Evolutionary conservation across 30 jellyfish, hydroid and myxozoan species (phyloP), one percentile per base, ranked within the genome.

Genomic region (Aurelia sp.): DNA sequence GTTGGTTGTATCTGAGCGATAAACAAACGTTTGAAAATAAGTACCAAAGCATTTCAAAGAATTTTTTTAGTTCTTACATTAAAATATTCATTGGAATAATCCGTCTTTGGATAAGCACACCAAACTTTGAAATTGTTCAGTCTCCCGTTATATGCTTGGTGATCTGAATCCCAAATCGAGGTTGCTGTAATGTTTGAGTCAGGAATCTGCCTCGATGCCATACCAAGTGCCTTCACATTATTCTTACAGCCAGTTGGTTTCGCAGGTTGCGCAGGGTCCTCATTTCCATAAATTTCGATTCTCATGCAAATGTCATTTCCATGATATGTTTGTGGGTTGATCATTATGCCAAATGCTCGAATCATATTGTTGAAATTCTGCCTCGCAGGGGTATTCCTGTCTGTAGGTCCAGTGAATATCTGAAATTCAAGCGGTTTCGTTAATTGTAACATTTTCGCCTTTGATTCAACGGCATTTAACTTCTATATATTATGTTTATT

Each of bases 241-340:
- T 30, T 51, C 17, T n/a, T 35, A 67, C 91, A 80, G 13, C 84
- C 91, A 61, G 90, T 47, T 18, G 80, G 76, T 20, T 61, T 76
- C 15, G 87, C 76, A 17, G 87, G 87, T 41, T 76, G 76, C 33
- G 52, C 19, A 8, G 74, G 64, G 38, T 58, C 76, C 2, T 79
- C 87, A 20, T n/a, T n/a, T 5, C 93, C 93, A 35, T 84, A 88
- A 21, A 88, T 63, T 53, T 88, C 96, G 44, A 77, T 71, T 41
- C 96, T 52, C 87, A 88, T 40, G 47, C 96, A 88, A 24, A 78
- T 69, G 50, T 88, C 96, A 35, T 77, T 88, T 35, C 96, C 96
- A 41, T 71, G 81, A 53, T 72, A 78, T 13, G 87, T 38, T 31
- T 65, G 88, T 41, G 96, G 96, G 38, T 51, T 72, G 21, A 88